Percentiles rank a stretch among this genome's conserved stretches.
Conservation (phyloP, 2,888 invertebrate genomes). For the Acrobasis consociella region DNA sequence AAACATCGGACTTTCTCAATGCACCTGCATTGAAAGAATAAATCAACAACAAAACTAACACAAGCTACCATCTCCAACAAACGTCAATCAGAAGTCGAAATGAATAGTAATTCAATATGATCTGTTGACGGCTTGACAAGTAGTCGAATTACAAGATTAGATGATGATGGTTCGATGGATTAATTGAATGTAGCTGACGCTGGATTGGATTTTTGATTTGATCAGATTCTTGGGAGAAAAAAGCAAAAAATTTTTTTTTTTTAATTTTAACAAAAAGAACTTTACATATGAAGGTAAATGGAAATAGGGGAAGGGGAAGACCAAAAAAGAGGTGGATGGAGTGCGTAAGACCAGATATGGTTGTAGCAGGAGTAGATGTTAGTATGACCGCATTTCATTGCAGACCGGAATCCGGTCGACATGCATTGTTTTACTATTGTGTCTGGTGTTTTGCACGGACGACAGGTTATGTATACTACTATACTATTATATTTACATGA, state of each 20-base stretch:
- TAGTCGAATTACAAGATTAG: constrained; percentile 8
- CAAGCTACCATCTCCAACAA: not conserved
- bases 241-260: not conserved
- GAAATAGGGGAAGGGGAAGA: no score
- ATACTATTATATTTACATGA: no score
- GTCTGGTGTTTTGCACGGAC: no score
- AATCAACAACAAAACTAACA: constrained; percentile 14
- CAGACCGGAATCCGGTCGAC: no score
- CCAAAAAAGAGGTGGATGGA: no score
- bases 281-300: no score
- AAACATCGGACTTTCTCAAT: constrained; percentile 1
- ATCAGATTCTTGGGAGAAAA: constrained; percentile 3
- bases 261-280: no score
- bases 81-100: constrained; percentile 13
- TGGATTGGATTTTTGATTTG: not conserved
- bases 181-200: not conserved
- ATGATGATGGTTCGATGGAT: not conserved
- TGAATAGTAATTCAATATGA: constrained; percentile 15
- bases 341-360: no score
- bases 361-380: no score
- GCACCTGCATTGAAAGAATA: not conserved
- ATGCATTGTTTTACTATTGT: no score
- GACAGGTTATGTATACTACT: no score
- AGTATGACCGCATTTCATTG: no score
- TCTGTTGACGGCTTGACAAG: constrained; percentile 8